Evolutionary conservation across 1,140 invertebrate species (phyloP), one percentile per base, ranked within the genome.

Genomic region (Lasioglossum baleicum): DNA sequence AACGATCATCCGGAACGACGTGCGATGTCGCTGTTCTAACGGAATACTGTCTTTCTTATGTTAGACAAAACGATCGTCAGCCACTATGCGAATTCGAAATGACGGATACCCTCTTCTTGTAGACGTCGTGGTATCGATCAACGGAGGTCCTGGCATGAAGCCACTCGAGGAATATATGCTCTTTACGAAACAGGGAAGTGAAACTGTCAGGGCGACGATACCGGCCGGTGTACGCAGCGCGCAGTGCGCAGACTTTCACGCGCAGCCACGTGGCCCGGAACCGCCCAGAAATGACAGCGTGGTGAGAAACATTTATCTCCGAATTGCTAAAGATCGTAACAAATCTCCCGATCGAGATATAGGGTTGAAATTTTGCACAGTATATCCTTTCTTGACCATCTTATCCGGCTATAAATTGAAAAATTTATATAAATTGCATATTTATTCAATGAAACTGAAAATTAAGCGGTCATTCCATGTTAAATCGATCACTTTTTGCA

Each of bases 141-240:
- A 97, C 87, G 95, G 95, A 74, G 94, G 96, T 53, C 94, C 94
- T 68, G 91, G 87, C 7, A 97, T 97, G 96, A 97, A 97, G 86
- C 96, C 97, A 7, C 90, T 97, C 61, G 97, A 97, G 91, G 97
- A 98, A 88, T 98, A 98, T 89, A 97, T 98, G 96, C 92, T 97
- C 8, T 97, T 97, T 90, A 97, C 96, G 3, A 96, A 96, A 85
- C 96, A 95, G 51, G 96, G 95, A 65, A 95, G 96, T 67, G 96
- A 97, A 88, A 96, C 96, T 65, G 96, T 97, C 22, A 95, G 96
- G 75, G 96, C 97, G 7, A 96, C 96, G 20, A 97, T 96, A 90
- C 95, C 96, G 2, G 96, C 96, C 79, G 97, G 97, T n/a, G 96
- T 97, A 2, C 93, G 97, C 85, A 96, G 96, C 89, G 96, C 96